Base-by-base conservation (phyloP, 2,113 vertebrate species). In the Oophaga pumilio region DNA sequence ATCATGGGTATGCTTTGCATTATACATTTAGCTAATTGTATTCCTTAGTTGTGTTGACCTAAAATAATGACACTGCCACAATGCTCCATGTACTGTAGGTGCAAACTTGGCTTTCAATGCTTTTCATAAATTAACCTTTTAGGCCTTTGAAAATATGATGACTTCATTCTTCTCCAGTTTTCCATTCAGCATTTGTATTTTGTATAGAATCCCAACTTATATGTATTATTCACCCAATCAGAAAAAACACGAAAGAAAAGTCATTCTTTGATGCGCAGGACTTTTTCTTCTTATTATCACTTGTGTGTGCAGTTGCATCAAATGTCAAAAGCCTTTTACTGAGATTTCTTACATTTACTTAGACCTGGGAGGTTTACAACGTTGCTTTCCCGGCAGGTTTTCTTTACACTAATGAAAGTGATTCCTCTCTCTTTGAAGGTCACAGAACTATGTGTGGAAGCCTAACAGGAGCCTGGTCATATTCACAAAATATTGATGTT, bases 281-380 rank as follows among this genome's bases (percentile, higher is more conserved):
- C 62, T 28, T 68, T 86, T 86, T 78, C 26, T 86, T 86, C 57
- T 62, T 86, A 68, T 86, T 69, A 62, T 68, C 49, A 78, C 52
- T 86, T 77, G 57, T 79, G 76, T 79, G 79, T 86, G 60, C 76
- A 68, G 62, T 69, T 77, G 74, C 85, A 86, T 86, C 62, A 77
- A 86, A 86, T 86, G 85, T 86, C 85, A 86, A 79, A 78, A 86
- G 85, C 76, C 85, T 86, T 86, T 86, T 86, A 86, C 85, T 56
- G 85, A 79, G 76, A 78, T 86, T 86, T 86, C 76, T 86, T 86
- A 86, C 50, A 79, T 78, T 79, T 86, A 86, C 85, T 78, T 56
- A 52, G 85, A 86, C 85, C 85, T 79, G 59, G 85, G 85, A 64
- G 76, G 85, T 86, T 86, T 86, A 78, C 76, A 86, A 66, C 76